phyloP scores from a whole-genome alignment of 2,113 vertebrate species.

The Pituophis catenifer region DNA sequence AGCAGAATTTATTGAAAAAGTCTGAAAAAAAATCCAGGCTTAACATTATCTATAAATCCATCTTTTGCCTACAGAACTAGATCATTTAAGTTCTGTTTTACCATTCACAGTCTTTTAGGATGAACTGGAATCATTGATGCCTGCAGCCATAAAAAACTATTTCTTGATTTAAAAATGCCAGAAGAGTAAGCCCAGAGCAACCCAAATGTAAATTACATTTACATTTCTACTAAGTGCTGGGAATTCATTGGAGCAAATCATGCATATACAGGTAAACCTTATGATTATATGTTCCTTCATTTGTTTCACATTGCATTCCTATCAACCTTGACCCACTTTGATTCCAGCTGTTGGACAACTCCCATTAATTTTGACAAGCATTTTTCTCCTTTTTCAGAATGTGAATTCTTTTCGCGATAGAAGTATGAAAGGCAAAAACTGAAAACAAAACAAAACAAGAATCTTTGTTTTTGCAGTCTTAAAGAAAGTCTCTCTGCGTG shows the following conservation, averaged over 20 bases:
- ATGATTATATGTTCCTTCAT: not conserved
- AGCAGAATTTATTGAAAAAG: not conserved
- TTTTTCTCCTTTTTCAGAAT: conserved; percentile 8
- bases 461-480: conserved; percentile 74
- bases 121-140: conserved; percentile 15
- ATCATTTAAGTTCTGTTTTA: not conserved
- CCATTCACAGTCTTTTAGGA: not conserved
- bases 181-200: conserved; percentile 25
- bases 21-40: not conserved
- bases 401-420: conserved; percentile 40
- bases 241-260: not conserved
- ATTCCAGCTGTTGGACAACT: conserved; percentile 19
- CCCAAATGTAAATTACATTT: conserved; percentile 23
- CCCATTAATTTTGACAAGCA: conserved; percentile 18
- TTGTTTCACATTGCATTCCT: conserved; percentile 2
- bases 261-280: conserved; percentile 5
- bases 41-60: not conserved
- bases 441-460: conserved; percentile 45
- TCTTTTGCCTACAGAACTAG: not conserved
- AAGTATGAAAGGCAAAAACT: conserved; percentile 65
- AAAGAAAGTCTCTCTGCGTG: conserved; percentile 69
- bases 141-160: conserved; percentile 17
- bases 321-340: conserved; percentile 11
- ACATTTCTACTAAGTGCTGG: not conserved
- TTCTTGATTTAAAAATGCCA: conserved; percentile 42